A percentile compares a stretch with the other conserved stretches of the same genome.
Evolutionary conservation across 2,113 vertebrate genomes (phyloP).

Genomic region (Clarias batrachus): DNA sequence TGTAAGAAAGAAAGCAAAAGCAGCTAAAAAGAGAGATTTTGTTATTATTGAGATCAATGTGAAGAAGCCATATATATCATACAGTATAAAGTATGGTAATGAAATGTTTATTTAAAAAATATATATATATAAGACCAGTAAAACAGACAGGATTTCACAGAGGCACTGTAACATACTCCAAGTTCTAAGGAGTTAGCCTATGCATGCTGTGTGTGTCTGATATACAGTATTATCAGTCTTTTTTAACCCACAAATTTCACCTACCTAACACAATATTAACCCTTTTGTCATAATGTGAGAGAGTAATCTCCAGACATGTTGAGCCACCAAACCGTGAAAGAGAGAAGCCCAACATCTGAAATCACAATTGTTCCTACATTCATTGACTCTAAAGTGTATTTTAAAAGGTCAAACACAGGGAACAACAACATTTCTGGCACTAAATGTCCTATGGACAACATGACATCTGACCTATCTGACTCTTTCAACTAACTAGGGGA

Average conservation of each 20-base stretch:
- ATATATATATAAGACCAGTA: background rate
- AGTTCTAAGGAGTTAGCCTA: background rate
- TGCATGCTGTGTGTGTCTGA: background rate
- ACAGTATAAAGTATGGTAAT: background rate
- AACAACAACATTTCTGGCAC: conserved; percentile 9
- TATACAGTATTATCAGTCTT: background rate
- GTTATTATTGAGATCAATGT: background rate
- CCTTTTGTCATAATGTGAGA: background rate
- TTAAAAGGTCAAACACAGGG: background rate
- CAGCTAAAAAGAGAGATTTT: background rate
- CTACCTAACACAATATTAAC: background rate
- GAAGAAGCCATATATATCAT: background rate
- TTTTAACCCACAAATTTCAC: background rate
- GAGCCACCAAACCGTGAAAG: background rate
- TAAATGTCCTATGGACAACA: background rate
- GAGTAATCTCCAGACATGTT: background rate
- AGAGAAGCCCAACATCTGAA: background rate
- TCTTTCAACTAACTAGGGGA: background rate
- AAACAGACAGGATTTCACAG: background rate
- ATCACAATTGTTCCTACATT: background rate
- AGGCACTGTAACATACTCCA: background rate
- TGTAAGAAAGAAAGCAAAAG: background rate
- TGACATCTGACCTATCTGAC: background rate
- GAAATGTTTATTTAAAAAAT: background rate
- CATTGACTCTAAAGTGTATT: background rate